These are phyloP conservation scores for Brienomyrus longianalis DNA, from an alignment of 2,113 vertebrate species.

Conservation along the genomic window DNA sequence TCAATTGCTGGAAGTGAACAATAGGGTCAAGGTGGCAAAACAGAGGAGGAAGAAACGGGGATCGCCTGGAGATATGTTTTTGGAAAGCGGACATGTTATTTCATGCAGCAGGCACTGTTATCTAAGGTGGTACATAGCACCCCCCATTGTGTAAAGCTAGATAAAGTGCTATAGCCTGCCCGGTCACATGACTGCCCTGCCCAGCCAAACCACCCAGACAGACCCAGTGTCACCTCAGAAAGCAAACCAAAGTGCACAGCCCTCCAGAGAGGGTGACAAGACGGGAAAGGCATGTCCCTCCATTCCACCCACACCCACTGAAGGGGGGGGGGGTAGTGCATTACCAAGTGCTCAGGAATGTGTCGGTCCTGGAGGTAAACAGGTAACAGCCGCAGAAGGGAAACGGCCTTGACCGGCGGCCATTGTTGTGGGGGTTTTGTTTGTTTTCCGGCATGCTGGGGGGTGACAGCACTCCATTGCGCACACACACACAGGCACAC, in stretches of 20 bases:
- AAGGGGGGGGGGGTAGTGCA: background rate
- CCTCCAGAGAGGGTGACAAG: background rate
- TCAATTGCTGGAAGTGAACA: constrained; percentile 23
- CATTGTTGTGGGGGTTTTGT: constrained; percentile 1
- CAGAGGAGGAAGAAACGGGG: background rate
- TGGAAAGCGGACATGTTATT: background rate
- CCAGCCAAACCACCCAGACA: background rate
- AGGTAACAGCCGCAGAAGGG: constrained; percentile 13
- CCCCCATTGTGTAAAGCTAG: background rate
- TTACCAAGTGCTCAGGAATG: constrained; percentile 17
- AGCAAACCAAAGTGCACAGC: background rate
- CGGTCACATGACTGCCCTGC: background rate
- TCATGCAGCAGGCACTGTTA: background rate
- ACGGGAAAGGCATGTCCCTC: background rate
- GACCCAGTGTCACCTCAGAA: background rate
- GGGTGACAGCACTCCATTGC: background rate
- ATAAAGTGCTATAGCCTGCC: background rate
- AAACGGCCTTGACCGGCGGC: background rate
- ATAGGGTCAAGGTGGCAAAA: background rate
- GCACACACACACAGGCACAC: background rate
- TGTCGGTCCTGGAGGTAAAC: constrained; percentile 9
- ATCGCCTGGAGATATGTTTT: background rate
- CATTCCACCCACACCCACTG: background rate
- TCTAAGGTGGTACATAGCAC: background rate
- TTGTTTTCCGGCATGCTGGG: background rate